Percentiles rank a stretch among this genome's conserved stretches.
Conservation (phyloP, 2,797 vertebrate genomes). For the Smutsia temminckii region DNA sequence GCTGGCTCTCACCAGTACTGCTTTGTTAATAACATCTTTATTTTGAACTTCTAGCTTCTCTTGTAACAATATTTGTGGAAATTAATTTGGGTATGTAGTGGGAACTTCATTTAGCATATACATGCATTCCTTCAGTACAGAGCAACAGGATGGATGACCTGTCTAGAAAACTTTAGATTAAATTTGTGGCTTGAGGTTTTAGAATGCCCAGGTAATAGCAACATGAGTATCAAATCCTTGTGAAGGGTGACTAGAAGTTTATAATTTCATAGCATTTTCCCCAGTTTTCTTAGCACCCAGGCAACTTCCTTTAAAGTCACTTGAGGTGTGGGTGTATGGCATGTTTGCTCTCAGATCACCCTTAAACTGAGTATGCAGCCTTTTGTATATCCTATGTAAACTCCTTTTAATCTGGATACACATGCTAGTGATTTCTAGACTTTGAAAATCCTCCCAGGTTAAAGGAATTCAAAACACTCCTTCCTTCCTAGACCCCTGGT, state of each 20-base stretch:
- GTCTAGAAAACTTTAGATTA: neutral
- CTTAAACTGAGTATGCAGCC: neutral
- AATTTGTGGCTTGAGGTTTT: neutral
- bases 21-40: neutral
- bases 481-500: neutral
- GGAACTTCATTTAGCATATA: neutral
- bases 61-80: neutral
- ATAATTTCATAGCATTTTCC: neutral
- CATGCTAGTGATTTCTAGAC: neutral
- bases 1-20: neutral
- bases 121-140: neutral
- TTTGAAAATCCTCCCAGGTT: neutral
- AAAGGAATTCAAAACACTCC: neutral
- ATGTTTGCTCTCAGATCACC: neutral
- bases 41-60: neutral
- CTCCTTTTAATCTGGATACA: neutral
- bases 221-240: neutral
- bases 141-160: neutral
- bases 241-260: neutral
- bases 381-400: neutral
- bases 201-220: neutral
- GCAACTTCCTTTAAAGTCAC: neutral
- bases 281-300: neutral
- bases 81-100: neutral
- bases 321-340: fast-evolving